phyloP scores from a whole-genome alignment of 2,888 invertebrate species.

The Helobdella robusta region DNA sequence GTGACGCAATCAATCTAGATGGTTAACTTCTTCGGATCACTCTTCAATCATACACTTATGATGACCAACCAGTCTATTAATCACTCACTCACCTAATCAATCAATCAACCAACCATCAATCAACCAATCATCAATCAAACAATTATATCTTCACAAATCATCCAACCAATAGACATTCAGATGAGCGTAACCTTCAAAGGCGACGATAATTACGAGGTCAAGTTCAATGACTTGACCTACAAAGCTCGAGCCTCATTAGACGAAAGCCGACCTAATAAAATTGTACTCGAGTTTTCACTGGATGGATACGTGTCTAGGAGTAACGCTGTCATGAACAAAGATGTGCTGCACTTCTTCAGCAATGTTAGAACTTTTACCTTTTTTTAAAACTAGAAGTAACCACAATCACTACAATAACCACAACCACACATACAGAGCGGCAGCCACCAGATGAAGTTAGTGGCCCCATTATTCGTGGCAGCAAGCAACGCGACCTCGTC shows the following conservation, averaged over 20 bases:
- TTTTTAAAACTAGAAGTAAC: no score
- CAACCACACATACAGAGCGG: constrained; percentile 42
- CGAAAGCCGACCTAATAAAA: constrained; percentile 34
- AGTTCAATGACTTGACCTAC: constrained; percentile 36
- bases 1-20: not conserved
- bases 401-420: no score
- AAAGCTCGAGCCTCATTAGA: constrained; percentile 37
- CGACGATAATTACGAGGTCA: constrained; percentile 36
- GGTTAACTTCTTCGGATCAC: no score
- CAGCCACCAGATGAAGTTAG: constrained; percentile 43
- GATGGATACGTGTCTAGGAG: constrained; percentile 55
- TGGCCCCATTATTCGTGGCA: constrained; percentile 49
- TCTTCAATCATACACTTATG: no score
- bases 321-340: constrained; percentile 56
- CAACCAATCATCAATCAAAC: no score
- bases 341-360: constrained; percentile 60
- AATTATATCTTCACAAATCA: no score
- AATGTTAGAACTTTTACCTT: no score
- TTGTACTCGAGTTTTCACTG: constrained; percentile 42
- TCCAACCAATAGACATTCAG: constrained; percentile 39
- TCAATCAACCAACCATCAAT: no score
- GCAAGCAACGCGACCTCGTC: not conserved
- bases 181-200: constrained; percentile 36
- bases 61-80: no score
- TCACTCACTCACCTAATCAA: no score